Base-by-base conservation (phyloP, 2,888 invertebrate genomes). In the Ischnus inquisitorius region DNA sequence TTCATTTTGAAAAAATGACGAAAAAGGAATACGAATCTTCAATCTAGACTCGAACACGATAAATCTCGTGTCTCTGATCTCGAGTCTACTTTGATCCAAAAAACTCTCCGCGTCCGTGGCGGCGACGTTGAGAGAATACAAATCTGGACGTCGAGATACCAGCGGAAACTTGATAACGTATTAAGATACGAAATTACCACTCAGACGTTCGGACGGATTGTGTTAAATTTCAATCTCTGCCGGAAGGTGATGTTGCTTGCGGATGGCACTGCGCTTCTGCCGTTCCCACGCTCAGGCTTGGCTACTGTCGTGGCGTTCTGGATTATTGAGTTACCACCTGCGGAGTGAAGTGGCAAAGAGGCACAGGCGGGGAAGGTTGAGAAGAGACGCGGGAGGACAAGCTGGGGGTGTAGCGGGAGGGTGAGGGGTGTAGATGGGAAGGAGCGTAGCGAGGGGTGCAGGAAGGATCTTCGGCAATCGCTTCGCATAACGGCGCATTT, bases 141-240 rank as follows among this genome's bases (percentile, higher is more conserved):
- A n/a, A 43, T 51, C 39, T 46, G 19, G 12, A 14, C 51, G 43
- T 51, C 71, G 75, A 68, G 62, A 71, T 22, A 28, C n/a, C 39
- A 41, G 68, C 68, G 76, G 43, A 78, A 84, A 76, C 67, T 80
- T 82, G 77, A 87, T 83, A 82, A 81, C 80, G 74, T 78, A 85
- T 84, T 86, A 86, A 82, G 87, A 88, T 86, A 83, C 79, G 87
- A 89, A 88, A 90, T 90, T 90, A 89, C 90, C 90, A 89, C 88
- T 89, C 88, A 89, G 87, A 85, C 87, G 83, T 87, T 85, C 48
- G 81, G 79, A 68, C 82, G 88, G 64, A 78, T 76, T 87, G 82
- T 80, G 89, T 90, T 90, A 90, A 89, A 90, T 89, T 90, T 90
- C 90, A 90, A 91, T 91, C 84, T 90, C 88, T 90, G 84, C 76